phyloP scores from a whole-genome alignment of 1,140 invertebrate genomes.

The Theocolax elegans region DNA sequence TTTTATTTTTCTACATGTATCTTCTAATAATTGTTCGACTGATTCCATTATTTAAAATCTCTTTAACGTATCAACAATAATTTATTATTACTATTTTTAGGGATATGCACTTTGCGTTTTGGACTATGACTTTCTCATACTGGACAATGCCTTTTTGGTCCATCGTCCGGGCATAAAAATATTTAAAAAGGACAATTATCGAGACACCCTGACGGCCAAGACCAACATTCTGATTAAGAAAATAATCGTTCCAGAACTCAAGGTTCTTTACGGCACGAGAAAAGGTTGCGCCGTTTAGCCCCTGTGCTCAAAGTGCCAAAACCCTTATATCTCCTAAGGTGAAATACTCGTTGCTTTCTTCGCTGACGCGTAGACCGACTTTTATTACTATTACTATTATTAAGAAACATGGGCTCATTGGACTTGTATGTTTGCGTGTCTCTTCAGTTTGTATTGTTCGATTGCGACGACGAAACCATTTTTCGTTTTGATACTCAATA shows the following conservation, averaged over 20 bases:
- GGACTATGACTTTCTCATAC: constrained; percentile 89
- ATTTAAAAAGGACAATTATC: constrained; percentile 78
- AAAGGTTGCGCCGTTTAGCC: constrained; percentile 83
- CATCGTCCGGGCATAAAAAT: constrained; percentile 89
- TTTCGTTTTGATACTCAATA: too few relatives aligned
- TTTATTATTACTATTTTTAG: constrained; percentile 68
- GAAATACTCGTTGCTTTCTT: too few relatives aligned
- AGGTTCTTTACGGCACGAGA: constrained; percentile 81
- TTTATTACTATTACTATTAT: too few relatives aligned
- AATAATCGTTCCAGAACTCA: constrained; percentile 85
- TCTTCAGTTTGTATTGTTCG: neutral
- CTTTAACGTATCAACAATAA: too few relatives aligned
- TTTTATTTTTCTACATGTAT: too few relatives aligned
- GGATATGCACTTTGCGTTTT: constrained; percentile 87
- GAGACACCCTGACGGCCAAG: constrained; percentile 79
- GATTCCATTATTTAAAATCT: too few relatives aligned
- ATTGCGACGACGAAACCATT: too few relatives aligned
- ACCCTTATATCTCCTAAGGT: neutral
- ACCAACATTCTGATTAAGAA: constrained; percentile 84
- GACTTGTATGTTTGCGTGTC: neutral
- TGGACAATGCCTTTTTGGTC: constrained; percentile 90
- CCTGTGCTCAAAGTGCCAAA: constrained; percentile 28
- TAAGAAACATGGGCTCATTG: neutral
- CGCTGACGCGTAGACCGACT: too few relatives aligned
- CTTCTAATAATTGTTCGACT: too few relatives aligned